Percentiles rank a stretch among this genome's conserved stretches.
Evolutionary conservation across 2,797 vertebrate species (phyloP).

Genomic region (Schizothorax lantsangensis): DNA sequence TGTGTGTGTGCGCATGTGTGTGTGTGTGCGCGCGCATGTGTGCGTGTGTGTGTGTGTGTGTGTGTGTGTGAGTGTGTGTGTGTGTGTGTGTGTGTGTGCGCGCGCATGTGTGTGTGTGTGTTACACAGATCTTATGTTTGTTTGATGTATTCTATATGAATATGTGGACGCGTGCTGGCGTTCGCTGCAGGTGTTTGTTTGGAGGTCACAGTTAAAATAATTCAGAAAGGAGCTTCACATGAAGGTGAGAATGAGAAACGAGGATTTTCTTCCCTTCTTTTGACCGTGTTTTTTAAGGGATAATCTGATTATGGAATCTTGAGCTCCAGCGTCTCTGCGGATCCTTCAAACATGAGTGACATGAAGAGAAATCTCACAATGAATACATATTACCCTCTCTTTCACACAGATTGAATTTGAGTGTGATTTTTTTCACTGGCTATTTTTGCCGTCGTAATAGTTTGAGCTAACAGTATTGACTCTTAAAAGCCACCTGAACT

Average conservation of each 20-base stretch:
- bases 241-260: conserved; percentile 1
- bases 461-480: background rate
- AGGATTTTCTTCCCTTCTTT: conserved; percentile 54
- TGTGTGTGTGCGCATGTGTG: no score
- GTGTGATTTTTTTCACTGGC: background rate
- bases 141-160: background rate
- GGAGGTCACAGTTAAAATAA: conserved; percentile 7
- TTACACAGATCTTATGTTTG: background rate
- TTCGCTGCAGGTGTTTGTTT: conserved; percentile 13
- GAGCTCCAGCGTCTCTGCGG: conserved; percentile 56
- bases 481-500: background rate
- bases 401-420: background rate
- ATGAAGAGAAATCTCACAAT: conserved; percentile 57
- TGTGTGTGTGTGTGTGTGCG: no score
- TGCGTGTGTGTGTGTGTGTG: no score
- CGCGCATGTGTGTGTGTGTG: conserved; percentile 1
- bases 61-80: no score
- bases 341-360: conserved; percentile 70
- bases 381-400: conserved; percentile 5
- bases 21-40: no score
- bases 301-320: conserved; percentile 79
- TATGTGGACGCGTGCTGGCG: background rate
- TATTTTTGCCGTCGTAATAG: background rate
- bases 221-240: conserved; percentile 1
- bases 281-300: conserved; percentile 75